These are phyloP conservation scores for Bembecia ichneumoniformis DNA, from an alignment of 2,888 invertebrate species.

Conservation along the genomic window DNA sequence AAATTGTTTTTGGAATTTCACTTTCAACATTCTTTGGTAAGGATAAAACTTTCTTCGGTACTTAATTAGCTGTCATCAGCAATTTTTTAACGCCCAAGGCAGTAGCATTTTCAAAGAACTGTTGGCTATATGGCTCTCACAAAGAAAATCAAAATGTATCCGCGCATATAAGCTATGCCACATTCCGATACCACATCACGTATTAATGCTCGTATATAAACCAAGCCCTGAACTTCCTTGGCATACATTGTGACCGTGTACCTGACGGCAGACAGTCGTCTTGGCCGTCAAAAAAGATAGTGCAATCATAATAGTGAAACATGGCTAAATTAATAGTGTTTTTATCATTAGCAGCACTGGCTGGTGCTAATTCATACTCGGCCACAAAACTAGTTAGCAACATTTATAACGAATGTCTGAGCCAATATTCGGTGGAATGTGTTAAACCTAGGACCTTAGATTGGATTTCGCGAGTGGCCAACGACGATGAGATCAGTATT, in stretches of 20 bases:
- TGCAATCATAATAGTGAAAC: constrained; percentile 39
- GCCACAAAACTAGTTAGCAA: constrained; percentile 76
- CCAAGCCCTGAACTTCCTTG: constrained; percentile 60
- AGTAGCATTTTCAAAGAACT: constrained; percentile 54
- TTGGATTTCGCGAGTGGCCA: constrained; percentile 78
- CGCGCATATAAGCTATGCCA: constrained; percentile 31
- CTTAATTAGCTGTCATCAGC: constrained; percentile 2
- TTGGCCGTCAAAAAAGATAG: constrained; percentile 42
- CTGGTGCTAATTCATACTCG: constrained; percentile 58
- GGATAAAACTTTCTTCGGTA: neutral
- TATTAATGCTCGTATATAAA: constrained; percentile 73
- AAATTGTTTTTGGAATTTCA: no score
- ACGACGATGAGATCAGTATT: constrained; percentile 79
- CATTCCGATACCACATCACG: constrained; percentile 60
- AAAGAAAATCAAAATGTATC: constrained; percentile 50
- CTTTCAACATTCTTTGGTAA: neutral
- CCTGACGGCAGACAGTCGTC: constrained; percentile 57
- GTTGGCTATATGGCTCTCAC: constrained; percentile 39
- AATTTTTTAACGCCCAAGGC: constrained; percentile 21
- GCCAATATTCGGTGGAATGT: constrained; percentile 79
- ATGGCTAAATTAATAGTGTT: constrained; percentile 62
- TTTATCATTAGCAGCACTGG: constrained; percentile 41
- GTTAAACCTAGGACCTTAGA: constrained; percentile 83
- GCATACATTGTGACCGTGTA: constrained; percentile 63
- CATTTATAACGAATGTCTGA: constrained; percentile 78